These are phyloP conservation scores for Excalfactoria chinensis DNA, from an alignment of 2,113 vertebrate species.

Conservation along the genomic window DNA sequence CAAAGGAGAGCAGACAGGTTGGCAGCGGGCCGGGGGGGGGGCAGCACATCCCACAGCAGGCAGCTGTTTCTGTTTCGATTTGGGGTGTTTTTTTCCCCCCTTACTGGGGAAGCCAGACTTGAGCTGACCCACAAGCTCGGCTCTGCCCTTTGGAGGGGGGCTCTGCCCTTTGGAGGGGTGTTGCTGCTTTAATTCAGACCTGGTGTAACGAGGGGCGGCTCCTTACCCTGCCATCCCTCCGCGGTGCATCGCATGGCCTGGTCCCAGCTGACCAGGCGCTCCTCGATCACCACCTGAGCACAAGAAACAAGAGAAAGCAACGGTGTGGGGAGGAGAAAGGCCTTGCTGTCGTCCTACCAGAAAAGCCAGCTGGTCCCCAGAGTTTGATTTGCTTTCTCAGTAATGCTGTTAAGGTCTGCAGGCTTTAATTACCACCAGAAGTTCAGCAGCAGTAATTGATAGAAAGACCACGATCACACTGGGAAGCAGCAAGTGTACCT, in stretches of 20 bases:
- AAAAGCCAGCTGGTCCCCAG: not conserved
- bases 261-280: slow-evolving; percentile 78
- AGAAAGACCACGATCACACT: slow-evolving; percentile 50
- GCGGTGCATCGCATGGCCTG: slow-evolving; percentile 81
- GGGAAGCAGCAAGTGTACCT: slow-evolving; percentile 74
- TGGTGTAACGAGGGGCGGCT: too few relatives aligned
- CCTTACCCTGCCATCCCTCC: slow-evolving; percentile 88
- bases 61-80: rapidly evolving
- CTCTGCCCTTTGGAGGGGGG: not conserved
- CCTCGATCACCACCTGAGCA: slow-evolving; percentile 84
- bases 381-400: slow-evolving; percentile 1
- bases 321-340: not conserved
- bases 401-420: not conserved
- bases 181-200: not conserved
- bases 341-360: not conserved
- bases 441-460: slow-evolving; percentile 30
- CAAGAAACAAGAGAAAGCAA: rapidly evolving
- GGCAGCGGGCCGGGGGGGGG: not conserved
- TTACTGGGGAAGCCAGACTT: not conserved
- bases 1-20: not conserved
- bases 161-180: not conserved
- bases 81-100: not conserved
- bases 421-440: slow-evolving; percentile 15
- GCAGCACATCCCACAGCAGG: not conserved
- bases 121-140: not conserved